Base-by-base conservation (phyloP, 2,888 invertebrate species). In the Flexamia atlantica region DNA sequence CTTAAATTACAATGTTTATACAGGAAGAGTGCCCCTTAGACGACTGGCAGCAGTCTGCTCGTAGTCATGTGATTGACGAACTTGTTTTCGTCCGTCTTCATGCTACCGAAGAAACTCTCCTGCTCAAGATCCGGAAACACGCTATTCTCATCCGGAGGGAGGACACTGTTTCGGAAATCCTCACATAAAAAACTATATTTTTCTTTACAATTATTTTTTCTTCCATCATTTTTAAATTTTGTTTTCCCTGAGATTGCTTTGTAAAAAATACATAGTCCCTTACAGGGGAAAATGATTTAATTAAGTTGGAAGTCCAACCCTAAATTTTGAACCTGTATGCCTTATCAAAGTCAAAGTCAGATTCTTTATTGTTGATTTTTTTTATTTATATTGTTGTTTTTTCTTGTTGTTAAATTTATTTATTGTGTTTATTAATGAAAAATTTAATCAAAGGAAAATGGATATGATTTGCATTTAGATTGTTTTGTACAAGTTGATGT, bases 21-120 rank as follows among this genome's bases (percentile, higher is more conserved):
- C 79, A 79, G 82, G 82, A 83, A 83, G 74, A 74, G 74, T 83
- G 60, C 74, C 40, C 50, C 23, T 57, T 83, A 74, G 82, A 57
- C 28, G 40, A 83, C 74, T 83, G 82, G 82, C 53, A 57, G 60
- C 50, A 68, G 50, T 82, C 50, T 70, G 70, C 68, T 17, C 30
- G 28, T n/a, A 83, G 74, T 40, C 53, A 53, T 83, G 79, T 79
- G 30, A 79, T 79, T 4, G 79, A 79, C 20, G 30, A 36, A 30
- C 57, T 79, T 4, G 79, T 79, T n/a, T 79, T 79, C 28, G 79
- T 79, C 14, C 79, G 57, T n/a, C 79, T 79, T 7, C 32, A 79
- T 32, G 28, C 53, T 32, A 79, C 79, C 20, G 32, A 79, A 30
- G 79, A 79, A 57, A 79, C 36, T 36, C 53, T 79, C 25, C 36